Conservation (phyloP, 2,888 invertebrate species). For the Pecten maximus region DNA sequence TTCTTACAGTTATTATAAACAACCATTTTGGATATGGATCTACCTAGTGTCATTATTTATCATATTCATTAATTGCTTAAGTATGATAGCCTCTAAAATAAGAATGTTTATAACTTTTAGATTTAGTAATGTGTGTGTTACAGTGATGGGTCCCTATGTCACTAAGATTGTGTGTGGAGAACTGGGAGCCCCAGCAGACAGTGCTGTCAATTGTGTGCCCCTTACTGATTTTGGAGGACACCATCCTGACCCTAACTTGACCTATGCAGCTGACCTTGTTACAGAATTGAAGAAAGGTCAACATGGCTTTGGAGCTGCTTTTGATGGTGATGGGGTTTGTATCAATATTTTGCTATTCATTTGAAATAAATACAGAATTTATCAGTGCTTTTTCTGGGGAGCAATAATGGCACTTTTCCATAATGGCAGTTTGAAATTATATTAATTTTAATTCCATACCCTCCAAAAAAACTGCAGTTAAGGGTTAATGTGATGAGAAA, state of each 20-base stretch:
- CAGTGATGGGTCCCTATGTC: conserved; percentile 98
- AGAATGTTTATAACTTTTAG: not conserved
- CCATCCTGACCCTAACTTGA: conserved; percentile 98
- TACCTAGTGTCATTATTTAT: not conserved
- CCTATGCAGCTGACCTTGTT: conserved; percentile 92
- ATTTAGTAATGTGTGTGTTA: conserved; percentile 59
- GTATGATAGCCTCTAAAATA: not conserved
- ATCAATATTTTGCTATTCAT: not conserved
- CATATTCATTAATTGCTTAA: not conserved
- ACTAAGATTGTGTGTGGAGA: conserved; percentile 93
- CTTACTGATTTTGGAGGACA: conserved; percentile 97
- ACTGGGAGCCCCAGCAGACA: conserved; percentile 89
- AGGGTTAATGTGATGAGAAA: too few species aligned
- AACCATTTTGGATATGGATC: too few species aligned
- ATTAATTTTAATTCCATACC: too few species aligned
- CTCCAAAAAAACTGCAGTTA: too few species aligned
- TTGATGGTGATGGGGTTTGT: conserved; percentile 96
- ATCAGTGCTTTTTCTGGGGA: too few species aligned
- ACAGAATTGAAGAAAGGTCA: conserved; percentile 86
- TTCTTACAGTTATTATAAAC: too few species aligned
- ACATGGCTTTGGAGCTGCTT: conserved; percentile 95
- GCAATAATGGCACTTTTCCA: too few species aligned
- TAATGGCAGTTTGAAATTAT: too few species aligned
- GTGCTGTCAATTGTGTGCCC: conserved; percentile 90
- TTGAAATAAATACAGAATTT: not conserved